Percentiles rank a stretch among this genome's conserved stretches.
These are phyloP conservation scores for Dicranocentrus wangi DNA, from an alignment of 2,888 invertebrate species.

Conservation along the genomic window DNA sequence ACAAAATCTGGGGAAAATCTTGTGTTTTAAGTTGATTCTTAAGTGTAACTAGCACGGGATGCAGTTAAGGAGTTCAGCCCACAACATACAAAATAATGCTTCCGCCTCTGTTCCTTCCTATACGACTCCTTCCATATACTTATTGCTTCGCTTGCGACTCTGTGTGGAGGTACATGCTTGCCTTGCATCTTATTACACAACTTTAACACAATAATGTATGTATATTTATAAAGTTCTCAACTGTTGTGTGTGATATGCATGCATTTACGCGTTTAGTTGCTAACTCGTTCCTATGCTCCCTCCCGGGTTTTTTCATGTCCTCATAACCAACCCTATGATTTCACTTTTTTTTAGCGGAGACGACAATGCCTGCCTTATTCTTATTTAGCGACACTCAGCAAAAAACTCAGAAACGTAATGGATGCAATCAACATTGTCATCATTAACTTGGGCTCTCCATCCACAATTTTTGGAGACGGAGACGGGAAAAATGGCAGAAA, in stretches of 20 bases:
- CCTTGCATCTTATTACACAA: too few species aligned
- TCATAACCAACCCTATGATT: constrained; percentile 42
- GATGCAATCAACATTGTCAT: constrained; percentile 53
- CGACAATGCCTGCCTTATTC: constrained; percentile 17
- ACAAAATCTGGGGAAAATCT: constrained; percentile 11
- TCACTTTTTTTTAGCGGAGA: constrained; percentile 16
- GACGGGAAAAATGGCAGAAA: constrained; percentile 46
- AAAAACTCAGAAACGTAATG: constrained; percentile 51
- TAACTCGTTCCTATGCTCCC: too few species aligned
- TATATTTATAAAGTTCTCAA: too few species aligned
- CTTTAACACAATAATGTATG: too few species aligned
- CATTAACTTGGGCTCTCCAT: constrained; percentile 51
- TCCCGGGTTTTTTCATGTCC: constrained; percentile 31
- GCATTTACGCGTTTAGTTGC: too few species aligned
- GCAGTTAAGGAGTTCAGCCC: neutral
- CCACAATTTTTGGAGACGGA: constrained; percentile 11
- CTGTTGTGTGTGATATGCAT: too few species aligned
- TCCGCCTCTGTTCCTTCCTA: too few species aligned
- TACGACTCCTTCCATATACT: too few species aligned
- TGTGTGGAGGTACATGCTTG: too few species aligned
- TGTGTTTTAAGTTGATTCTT: neutral
- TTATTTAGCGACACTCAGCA: constrained; percentile 20
- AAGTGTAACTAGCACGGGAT: neutral
- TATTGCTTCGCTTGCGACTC: too few species aligned
- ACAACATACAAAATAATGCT: neutral